Evolutionary conservation across 64 coral and sea anemone genomes (phyloP), one percentile per base, ranked within the genome.

Genomic region (Pocillopora verrucosa): DNA sequence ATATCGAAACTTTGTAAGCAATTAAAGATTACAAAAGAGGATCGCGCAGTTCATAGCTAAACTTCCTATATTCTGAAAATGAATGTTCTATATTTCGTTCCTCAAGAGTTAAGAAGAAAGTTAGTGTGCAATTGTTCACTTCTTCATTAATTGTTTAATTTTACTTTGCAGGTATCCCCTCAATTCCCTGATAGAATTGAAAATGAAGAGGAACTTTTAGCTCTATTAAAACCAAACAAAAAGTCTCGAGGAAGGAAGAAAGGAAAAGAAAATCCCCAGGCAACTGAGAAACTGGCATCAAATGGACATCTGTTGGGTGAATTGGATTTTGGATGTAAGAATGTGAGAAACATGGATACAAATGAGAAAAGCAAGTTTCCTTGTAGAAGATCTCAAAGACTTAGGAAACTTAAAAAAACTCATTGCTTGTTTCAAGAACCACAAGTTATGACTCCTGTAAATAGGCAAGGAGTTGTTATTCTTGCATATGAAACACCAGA

Each of bases 401-500:
- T 72, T 26, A 89, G 70, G 65, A 16, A 76, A 65, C 36, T 63
- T 62, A 76, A 90, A 19, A 86, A 20, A 22, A 68, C 36, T 35
- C 88, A 90, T 75, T 94, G 90, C 17, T 83, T 94, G 61, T 79
- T 90, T 38, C 60, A 86, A 36, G 60, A 34, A 58, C 38, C 80
- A 60, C 36, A 59, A 34, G 37, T 14, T 62, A 34, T 11, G 38
- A 94, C 87, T 61, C 88, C 92, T 16, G 65, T 77, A n/a, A 64
- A 90, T 3, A 79, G 45, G 10, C 25, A 62, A 35, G 24, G 24
- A 15, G 80, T 41, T 13, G 16, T 88, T 77, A 22, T 93, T 83
- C 88, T 94, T 61, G 92, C 92, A 38, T 78, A 61, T 90, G 92
- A 94, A 12, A 94, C 92, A n/a, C 92, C 92, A 20, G 92, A 94